phyloP scores from a whole-genome alignment of 2,113 vertebrate species.

The Rhinichthys klamathensis region DNA sequence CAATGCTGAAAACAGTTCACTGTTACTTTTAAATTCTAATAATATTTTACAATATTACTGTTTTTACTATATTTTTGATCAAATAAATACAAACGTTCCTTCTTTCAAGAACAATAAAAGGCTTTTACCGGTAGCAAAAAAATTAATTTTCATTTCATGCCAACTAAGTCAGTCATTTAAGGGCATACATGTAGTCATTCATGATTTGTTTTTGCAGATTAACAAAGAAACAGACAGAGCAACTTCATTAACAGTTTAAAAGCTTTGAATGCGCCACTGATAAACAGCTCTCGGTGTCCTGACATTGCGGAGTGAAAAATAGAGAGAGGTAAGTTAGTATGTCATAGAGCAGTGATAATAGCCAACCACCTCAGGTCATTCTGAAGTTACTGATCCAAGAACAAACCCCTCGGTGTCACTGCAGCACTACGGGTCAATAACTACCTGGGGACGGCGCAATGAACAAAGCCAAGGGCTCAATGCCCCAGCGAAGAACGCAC shows the following conservation, averaged over 20 bases:
- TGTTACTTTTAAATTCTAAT: not conserved
- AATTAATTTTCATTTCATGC: not conserved
- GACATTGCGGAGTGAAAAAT: not conserved
- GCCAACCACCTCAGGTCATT: slow-evolving; percentile 27
- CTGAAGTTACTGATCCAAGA: slow-evolving; percentile 47
- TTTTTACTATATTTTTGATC: not conserved
- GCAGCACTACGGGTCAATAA: slow-evolving; percentile 65
- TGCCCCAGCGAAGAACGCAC: slow-evolving; percentile 3
- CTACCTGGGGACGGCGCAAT: slow-evolving; percentile 50
- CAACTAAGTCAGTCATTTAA: not conserved
- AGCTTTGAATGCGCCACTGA: not conserved
- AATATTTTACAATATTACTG: not conserved
- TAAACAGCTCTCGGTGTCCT: not conserved
- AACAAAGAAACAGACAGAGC: not conserved
- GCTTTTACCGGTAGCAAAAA: not conserved
- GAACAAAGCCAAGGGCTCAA: slow-evolving; percentile 41
- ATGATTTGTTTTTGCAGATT: not conserved
- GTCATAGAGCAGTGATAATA: slow-evolving; percentile 28
- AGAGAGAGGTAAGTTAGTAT: slow-evolving; percentile 34
- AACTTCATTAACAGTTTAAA: not conserved
- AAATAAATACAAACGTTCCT: not conserved
- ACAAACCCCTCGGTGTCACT: slow-evolving; percentile 56
- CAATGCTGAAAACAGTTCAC: not conserved
- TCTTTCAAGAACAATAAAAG: not conserved
- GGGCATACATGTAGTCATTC: not conserved